Base-by-base conservation (phyloP, 1,140 invertebrate genomes). In the Hyles vespertilio region DNA sequence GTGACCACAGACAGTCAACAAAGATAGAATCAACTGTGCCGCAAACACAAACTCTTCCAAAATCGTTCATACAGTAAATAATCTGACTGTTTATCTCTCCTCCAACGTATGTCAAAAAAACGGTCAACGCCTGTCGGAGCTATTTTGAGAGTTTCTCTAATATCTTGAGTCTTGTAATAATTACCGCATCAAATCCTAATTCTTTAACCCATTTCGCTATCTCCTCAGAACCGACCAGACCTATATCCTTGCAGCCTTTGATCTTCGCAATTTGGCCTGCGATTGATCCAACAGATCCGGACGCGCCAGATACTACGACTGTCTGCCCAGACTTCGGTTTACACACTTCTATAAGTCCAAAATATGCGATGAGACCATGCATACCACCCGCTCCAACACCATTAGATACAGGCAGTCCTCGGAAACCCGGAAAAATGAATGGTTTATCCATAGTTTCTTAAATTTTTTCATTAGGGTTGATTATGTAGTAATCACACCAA, bases 251-350 rank as follows among this genome's bases (percentile, higher is more conserved):
- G 51, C 93, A 92, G 6, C 90, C 91, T 73, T 92, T 90, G 32
- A 93, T 91, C 77, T 93, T 94, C 3, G 90, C 93, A 49, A 95
- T 93, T 83, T 95, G 94, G 2, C 93, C 93, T 2, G 94, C 94
- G 11, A 92, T 72, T 59, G 89, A 91, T 3, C 93, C 93, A 11
- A 94, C 92, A 51, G 93, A 93, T 45, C 93, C 91, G n/a, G 90
- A 91, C 8, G 92, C 92, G 33, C 89, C 89, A 32, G 87, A 90
- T 5, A 95, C 91, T 2, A 94, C 91, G 0, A 95, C 87, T 3
- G 90, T 92, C 69, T 95, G 93, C 8, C 93, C 93, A 10, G 75
- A 48, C 79, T 93, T 92, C 6, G 93, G 43, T 46, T 93, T 72
- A 64, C 94, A 94, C 33, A 94, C 77, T 56, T 94, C 92, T 45